A percentile compares a stretch with the other conserved stretches of the same genome.
Evolutionary conservation across 2,797 vertebrate genomes (phyloP).

Genomic region (Huso huso): DNA sequence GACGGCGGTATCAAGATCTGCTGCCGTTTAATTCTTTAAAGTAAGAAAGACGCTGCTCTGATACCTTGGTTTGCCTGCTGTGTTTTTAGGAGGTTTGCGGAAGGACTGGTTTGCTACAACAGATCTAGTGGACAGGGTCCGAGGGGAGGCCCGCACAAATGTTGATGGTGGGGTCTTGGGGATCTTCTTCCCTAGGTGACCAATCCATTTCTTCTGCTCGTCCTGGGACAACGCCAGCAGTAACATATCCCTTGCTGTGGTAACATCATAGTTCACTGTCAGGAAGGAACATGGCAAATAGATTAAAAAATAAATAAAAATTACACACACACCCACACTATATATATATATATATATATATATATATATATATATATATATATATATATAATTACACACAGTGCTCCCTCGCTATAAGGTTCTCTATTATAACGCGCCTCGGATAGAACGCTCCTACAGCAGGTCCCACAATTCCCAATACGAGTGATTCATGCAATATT

Average conservation of each 20-base stretch:
- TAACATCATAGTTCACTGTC: conserved; percentile 93
- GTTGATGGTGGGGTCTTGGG: conserved; percentile 88
- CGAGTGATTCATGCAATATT: no score
- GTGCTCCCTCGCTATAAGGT: no score
- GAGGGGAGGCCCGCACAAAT: conserved; percentile 87
- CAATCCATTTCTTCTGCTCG: conserved; percentile 98
- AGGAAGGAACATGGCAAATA: neutral
- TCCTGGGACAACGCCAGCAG: conserved; percentile 89
- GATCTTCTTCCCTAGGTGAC: conserved; percentile 96
- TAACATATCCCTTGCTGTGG: conserved; percentile 93
- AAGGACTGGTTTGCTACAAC: conserved; percentile 87
- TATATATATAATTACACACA: no score
- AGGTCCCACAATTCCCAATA: no score
- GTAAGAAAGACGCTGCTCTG: no score
- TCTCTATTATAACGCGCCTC: no score
- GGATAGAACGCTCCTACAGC: no score
- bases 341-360: no score
- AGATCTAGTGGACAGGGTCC: conserved; percentile 85
- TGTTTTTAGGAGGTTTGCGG: conserved; percentile 88
- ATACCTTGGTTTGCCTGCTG: conserved; percentile 91
- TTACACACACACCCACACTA: neutral
- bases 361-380: no score
- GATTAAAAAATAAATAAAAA: neutral
- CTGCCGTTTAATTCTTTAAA: no score
- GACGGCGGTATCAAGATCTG: no score